Base-by-base conservation (phyloP, 2,888 invertebrate genomes). In the Caenorhabditis virilis region DNA sequence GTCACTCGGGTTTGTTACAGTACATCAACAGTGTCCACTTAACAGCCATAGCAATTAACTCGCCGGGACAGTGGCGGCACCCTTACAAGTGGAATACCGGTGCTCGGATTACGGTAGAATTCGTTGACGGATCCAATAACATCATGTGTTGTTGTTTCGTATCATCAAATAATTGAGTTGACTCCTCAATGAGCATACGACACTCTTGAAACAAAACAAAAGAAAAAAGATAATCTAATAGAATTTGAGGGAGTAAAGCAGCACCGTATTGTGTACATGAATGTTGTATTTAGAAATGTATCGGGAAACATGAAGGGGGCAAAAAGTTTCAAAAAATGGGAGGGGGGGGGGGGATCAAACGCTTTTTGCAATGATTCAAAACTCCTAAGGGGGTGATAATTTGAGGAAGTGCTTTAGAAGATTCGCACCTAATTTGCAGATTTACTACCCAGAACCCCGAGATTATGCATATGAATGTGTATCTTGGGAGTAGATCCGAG, bases 371-470 rank as follows among this genome's bases (percentile, higher is more conserved):
- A 9, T 13, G 30, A n/a, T 5, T 36, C 5, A n/a, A n/a, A 36
- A 36, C 39, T 63, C 63, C 53, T 53, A 23, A 33, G 63, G 63
- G 63, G 57, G 63, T 56, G 45, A 48, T 61, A 50, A 7, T 36
- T 7, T n/a, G 16, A n/a, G n/a, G 5, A n/a, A 36, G 11, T n/a
- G n/a, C n/a, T n/a, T n/a, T n/a, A n/a, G n/a, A n/a, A 47, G 46
- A 45, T 56, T 60, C 55, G 51, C 59, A 65, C 64, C 59, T 65
- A 65, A 65, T 59, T 59, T 56, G 64, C 59, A 65, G 64, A 65
- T 65, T 65, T 59, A 65, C 55, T 35, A 48, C 36, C 43, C 22
- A n/a, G n/a, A n/a, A n/a, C 11, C 30, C 49, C 26, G 49, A 38
- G 49, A 49, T 49, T 49, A 49, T 49, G 25, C 39, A 25, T 38